Evolutionary conservation across 2,113 vertebrate genomes (phyloP).

Genomic region (Phalacrocorax pelagicus): DNA sequence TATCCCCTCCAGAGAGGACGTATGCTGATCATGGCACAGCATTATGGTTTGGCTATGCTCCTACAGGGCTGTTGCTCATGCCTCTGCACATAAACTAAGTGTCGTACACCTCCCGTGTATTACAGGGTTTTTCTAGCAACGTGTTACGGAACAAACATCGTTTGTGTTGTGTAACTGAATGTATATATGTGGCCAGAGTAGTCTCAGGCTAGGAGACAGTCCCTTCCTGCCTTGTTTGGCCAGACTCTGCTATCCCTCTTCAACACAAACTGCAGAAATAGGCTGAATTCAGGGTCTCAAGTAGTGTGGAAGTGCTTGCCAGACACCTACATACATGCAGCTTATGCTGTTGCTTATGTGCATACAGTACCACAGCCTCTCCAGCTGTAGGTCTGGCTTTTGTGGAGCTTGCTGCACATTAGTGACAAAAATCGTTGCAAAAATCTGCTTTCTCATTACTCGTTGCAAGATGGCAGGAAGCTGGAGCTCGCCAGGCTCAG

Average conservation of each 20-base stretch:
- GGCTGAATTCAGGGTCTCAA: not conserved
- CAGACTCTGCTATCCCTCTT: not conserved
- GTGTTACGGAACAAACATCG: not conserved
- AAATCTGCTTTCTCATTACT: not conserved
- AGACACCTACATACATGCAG: rapidly evolving
- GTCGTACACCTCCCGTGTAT: rapidly evolving
- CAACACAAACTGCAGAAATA: not conserved
- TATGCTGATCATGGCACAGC: not conserved
- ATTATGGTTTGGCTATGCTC: not conserved
- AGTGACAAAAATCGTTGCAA: not conserved
- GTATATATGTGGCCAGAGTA: not conserved
- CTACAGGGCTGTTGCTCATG: rapidly evolving
- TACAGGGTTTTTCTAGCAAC: not conserved
- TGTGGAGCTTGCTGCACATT: rapidly evolving
- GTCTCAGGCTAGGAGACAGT: not conserved
- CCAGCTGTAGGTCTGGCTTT: not conserved
- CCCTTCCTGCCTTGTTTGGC: not conserved
- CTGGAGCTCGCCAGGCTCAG: not conserved
- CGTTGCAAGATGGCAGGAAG: rapidly evolving
- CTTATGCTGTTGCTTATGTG: not conserved
- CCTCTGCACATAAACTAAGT: not conserved
- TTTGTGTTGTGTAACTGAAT: not conserved
- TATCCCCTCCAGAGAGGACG: not conserved
- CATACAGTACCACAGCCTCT: no score
- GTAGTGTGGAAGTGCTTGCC: not conserved